phyloP scores from a whole-genome alignment of 2,888 invertebrate genomes.

The Platycheirus rosarum region DNA sequence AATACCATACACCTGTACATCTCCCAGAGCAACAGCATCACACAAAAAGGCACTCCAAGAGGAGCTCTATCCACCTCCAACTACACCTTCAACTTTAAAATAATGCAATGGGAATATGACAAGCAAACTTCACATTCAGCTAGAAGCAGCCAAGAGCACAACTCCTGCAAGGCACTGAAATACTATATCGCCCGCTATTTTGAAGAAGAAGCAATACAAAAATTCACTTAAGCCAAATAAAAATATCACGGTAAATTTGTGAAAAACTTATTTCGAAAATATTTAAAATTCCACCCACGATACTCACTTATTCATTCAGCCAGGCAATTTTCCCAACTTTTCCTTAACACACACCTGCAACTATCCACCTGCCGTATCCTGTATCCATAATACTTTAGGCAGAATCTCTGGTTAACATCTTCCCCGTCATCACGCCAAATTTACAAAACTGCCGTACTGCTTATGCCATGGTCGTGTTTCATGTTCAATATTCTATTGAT shows the following conservation, averaged over 20 bases:
- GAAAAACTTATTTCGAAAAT: conserved; percentile 65
- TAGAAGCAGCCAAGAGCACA: neutral
- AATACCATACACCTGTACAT: no score
- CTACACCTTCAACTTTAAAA: neutral
- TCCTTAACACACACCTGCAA: conserved; percentile 1
- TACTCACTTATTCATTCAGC: conserved; percentile 41
- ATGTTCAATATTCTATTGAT: conserved; percentile 72
- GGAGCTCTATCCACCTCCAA: neutral
- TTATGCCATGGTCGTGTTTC: conserved; percentile 57
- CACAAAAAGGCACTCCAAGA: neutral
- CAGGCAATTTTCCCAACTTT: conserved; percentile 40
- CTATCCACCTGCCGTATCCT: conserved; percentile 53
- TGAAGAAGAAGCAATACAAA: neutral
- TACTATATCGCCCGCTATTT: neutral
- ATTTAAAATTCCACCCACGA: conserved; percentile 70
- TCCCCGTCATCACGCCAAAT: conserved; percentile 57
- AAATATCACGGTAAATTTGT: conserved; percentile 48
- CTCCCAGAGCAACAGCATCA: neutral
- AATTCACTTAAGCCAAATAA: conserved; percentile 70
- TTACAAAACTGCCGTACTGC: conserved; percentile 12
- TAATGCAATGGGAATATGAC: neutral
- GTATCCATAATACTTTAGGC: conserved; percentile 45
- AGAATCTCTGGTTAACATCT: conserved; percentile 58
- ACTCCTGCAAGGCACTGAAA: neutral
- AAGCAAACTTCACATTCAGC: neutral